Conservation (phyloP, 2,113 vertebrate genomes). For the Petrocephalus zakoni region DNA sequence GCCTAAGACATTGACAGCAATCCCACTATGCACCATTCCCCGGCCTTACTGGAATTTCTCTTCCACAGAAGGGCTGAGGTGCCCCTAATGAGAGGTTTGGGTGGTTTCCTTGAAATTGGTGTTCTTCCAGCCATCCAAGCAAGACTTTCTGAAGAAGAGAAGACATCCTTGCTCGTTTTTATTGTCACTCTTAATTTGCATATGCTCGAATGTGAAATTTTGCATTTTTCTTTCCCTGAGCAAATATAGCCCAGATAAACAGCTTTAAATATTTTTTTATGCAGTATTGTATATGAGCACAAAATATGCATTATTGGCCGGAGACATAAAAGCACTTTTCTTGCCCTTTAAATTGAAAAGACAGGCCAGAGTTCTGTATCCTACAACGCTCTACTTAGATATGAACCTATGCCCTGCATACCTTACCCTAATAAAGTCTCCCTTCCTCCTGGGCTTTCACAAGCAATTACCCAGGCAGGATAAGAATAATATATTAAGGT, state of each 20-base stretch:
- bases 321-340: neutral
- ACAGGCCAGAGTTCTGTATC: neutral
- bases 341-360: neutral
- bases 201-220: too few relatives aligned
- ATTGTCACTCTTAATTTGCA: too few relatives aligned
- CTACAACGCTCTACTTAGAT: neutral
- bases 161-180: neutral
- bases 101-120: neutral
- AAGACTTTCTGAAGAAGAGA: neutral
- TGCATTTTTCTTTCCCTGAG: too few relatives aligned
- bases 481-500: neutral
- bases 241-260: too few relatives aligned
- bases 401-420: neutral
- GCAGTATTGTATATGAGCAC: neutral
- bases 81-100: neutral
- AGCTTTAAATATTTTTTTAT: neutral
- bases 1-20: too few relatives aligned
- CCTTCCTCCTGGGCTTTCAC: neutral
- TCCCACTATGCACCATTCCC: too few relatives aligned
- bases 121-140: neutral
- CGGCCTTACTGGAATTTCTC: too few relatives aligned
- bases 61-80: neutral
- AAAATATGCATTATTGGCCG: neutral
- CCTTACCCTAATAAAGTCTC: neutral
- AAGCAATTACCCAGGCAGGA: neutral